Base-by-base conservation (phyloP, 2,888 invertebrate genomes). In the Heliothis peltigera region DNA sequence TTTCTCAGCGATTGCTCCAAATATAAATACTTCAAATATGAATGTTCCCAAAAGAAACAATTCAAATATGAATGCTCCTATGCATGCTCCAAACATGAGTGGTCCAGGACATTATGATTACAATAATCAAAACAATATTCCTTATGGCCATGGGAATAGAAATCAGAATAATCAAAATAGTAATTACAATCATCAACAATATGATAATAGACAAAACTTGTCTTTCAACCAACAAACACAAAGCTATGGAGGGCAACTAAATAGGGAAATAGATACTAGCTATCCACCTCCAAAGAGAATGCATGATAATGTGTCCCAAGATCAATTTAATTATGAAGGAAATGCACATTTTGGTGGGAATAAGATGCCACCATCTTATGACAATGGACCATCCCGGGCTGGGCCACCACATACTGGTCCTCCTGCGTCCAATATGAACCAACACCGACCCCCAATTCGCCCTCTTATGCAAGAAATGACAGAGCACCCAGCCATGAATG, bases 111-210 rank as follows among this genome's bases (percentile, higher is more conserved):
- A 70, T 18, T 70, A 65, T 62, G 68, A 72, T 68, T 69, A 64
- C 51, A 74, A 70, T 35, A 74, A 39, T 56, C 76, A 74, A 18
- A 67, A 32, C 21, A 67, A 44, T 49, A 18, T 44, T 35, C 55
- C 67, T 51, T 84, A 84, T 65, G 55, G 55, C 67, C 88, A 89
- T 49, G 87, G 85, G 75, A 80, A 85, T 64, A 84, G 82, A 72
- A 88, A 39, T 39, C 39, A 39, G 15, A 39, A 39, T n/a, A 39
- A 86, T 70, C 82, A 84, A 58, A 85, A 81, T 70, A 80, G 77
- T 81, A 70, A 55, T 54, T 70, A 60, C 25, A 71, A 68, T 28
- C 81, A 84, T 73, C 84, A 86, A 69, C 83, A 86, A 52, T 80
- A 58, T 64, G 72, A 72, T 39, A 87, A 84, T 25, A 84, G 83